Evolutionary conservation across 30 jellyfish, hydroid and myxozoan species (phyloP).

Genomic region (Mastigias papua): DNA sequence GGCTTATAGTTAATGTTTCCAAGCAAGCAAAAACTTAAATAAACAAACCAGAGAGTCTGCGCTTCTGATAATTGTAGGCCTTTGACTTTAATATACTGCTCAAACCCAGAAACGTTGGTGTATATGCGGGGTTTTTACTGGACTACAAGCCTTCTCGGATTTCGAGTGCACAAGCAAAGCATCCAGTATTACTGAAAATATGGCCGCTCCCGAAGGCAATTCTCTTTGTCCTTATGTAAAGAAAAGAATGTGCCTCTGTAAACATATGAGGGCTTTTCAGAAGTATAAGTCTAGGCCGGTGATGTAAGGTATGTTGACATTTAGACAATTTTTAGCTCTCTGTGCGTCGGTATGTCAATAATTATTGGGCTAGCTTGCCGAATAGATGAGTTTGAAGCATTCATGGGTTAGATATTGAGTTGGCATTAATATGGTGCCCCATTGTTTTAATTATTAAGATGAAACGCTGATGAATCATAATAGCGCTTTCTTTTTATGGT

Average conservation of each 20-base stretch:
- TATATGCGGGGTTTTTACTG: not conserved
- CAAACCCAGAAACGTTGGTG: conserved; percentile 2
- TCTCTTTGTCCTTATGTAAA: not conserved
- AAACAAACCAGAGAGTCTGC: too few species aligned
- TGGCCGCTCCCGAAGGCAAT: conserved; percentile 3
- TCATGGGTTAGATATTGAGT: not conserved
- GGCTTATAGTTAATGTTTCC: too few species aligned
- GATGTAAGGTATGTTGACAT: not conserved
- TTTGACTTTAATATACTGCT: not conserved
- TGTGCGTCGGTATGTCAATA: too few species aligned
- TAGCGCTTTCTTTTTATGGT: conserved; percentile 7
- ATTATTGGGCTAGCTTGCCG: too few species aligned
- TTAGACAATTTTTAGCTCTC: not conserved
- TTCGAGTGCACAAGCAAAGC: not conserved
- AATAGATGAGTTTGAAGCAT: not conserved
- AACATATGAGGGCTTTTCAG: not conserved
- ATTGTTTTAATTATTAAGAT: conserved; percentile 1
- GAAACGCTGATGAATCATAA: conserved; percentile 16
- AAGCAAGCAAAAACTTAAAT: too few species aligned
- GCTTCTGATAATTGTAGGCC: too few species aligned
- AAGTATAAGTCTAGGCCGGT: not conserved
- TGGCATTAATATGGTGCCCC: not conserved
- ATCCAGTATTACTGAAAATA: not conserved
- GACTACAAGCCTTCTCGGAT: not conserved
- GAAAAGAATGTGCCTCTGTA: not conserved